Evolutionary conservation across 2,888 invertebrate genomes (phyloP).

Genomic region (Dryadula phaetusa): DNA sequence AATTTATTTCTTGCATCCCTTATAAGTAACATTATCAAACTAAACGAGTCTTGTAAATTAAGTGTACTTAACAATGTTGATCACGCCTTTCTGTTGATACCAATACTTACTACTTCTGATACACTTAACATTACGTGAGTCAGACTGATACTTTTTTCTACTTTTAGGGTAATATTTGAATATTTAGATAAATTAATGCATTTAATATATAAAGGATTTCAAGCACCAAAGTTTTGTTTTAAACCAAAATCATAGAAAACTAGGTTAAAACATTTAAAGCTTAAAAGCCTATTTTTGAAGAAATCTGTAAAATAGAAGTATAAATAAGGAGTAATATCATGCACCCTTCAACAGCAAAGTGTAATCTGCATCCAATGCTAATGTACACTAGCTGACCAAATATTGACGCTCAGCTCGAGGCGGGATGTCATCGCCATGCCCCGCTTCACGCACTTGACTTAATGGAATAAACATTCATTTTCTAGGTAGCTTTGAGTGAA

Average conservation of each 20-base stretch:
- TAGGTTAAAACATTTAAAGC: no score
- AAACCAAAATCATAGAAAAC: no score
- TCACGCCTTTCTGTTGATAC: background rate
- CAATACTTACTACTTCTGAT: no score
- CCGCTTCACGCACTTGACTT: constrained; percentile 63
- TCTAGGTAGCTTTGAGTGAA: constrained; percentile 29
- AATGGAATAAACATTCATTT: constrained; percentile 64
- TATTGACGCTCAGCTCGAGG: constrained; percentile 74
- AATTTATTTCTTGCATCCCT: background rate
- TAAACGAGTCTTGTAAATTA: no score
- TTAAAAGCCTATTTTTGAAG: constrained; percentile 5
- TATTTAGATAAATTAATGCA: background rate
- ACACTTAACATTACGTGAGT: no score
- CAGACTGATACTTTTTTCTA: no score
- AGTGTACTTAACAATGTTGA: background rate
- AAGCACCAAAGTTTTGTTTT: background rate
- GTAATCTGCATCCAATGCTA: constrained; percentile 71
- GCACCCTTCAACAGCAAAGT: constrained; percentile 67
- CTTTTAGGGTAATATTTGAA: no score
- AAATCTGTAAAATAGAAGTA: constrained; percentile 34
- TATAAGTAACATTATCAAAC: no score
- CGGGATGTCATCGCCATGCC: constrained; percentile 71
- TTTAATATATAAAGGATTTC: no score
- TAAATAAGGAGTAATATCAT: constrained; percentile 55
- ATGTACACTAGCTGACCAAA: constrained; percentile 73